Evolutionary conservation across 92 coral and sea anemone species (phyloP), one percentile per base, ranked within the genome.

Genomic region (Desmophyllum pertusum): DNA sequence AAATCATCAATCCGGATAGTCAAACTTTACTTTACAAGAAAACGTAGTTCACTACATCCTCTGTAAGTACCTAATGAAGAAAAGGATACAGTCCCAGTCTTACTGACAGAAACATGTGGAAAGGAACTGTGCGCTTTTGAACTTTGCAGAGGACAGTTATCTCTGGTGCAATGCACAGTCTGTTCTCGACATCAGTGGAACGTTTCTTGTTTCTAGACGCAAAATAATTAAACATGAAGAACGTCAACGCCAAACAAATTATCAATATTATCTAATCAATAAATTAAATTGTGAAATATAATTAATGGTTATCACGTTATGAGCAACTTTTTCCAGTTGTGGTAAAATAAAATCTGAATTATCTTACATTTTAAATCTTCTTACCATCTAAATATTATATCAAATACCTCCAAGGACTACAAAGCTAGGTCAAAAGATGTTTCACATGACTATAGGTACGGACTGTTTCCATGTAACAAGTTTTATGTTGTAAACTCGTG

Each of bases 81-180:
- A 65, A 88, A 96, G 91, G 99, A 96, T 96, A 96, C 99, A 96
- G 76, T 8, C 68, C 80, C 13, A 96, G 91, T 73, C 89, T 94
- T 17, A 88, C 53, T 45, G 99, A 98, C 46, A 90, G 76, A 55
- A 94, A 89, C 85, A 91, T 62, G 84, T 88, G 91, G n/a, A 91
- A 77, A 55, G 95, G 98, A 42, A 93, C 90, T 52, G 91, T 72
- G 70, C 55, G 73, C 67, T 86, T 91, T 39, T 91, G 75, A 42
- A 91, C 84, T 70, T 46, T 69, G 76, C 86, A 72, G 57, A 91
- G 84, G 41, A 93, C 39, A 55, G 51, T 53, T 70, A 81, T 81
- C 29, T 71, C 85, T 37, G 78, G 78, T 25, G 69, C 70, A 53
- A 81, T 81, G 70, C 41, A 72, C 33, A 72, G 53, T 29, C 40